A percentile compares a stretch with the other conserved stretches of the same genome.
Conservation (phyloP, 1,140 invertebrate genomes). For the Ceratitis capitata region DNA sequence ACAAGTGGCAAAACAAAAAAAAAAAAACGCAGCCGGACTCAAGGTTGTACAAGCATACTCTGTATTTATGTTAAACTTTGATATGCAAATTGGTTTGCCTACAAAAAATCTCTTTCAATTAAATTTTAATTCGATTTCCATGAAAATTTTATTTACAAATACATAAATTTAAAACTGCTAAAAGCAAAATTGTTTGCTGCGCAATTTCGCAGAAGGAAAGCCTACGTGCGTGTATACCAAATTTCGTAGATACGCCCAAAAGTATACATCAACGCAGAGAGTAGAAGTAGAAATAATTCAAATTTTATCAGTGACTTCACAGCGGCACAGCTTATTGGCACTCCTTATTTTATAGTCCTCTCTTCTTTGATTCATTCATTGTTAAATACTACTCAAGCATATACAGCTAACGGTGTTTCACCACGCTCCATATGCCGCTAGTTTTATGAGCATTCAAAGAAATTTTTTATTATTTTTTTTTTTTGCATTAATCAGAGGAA, state of each 20-base stretch:
- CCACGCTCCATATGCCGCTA: too few species aligned
- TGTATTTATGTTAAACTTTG: background rate
- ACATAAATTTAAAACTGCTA: background rate
- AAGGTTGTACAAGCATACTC: background rate
- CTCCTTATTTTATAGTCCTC: too few species aligned
- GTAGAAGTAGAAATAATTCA: too few species aligned
- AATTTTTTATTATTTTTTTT: too few species aligned
- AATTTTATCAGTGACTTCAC: too few species aligned
- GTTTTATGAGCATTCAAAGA: too few species aligned
- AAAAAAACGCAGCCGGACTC: background rate
- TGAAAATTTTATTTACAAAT: background rate
- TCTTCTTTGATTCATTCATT: too few species aligned
- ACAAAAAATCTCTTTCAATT: background rate
- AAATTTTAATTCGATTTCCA: background rate
- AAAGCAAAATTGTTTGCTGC: background rate
- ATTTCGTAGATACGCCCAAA: background rate
- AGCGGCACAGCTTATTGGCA: too few species aligned
- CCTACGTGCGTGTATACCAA: background rate
- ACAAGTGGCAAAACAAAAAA: background rate
- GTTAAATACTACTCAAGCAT: too few species aligned
- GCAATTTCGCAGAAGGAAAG: background rate
- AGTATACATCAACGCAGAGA: background rate
- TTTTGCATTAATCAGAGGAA: too few species aligned
- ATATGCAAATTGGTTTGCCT: background rate
- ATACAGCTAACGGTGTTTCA: too few species aligned